Conservation (phyloP, 2,797 vertebrate species). For the Sebastes oblongus region DNA sequence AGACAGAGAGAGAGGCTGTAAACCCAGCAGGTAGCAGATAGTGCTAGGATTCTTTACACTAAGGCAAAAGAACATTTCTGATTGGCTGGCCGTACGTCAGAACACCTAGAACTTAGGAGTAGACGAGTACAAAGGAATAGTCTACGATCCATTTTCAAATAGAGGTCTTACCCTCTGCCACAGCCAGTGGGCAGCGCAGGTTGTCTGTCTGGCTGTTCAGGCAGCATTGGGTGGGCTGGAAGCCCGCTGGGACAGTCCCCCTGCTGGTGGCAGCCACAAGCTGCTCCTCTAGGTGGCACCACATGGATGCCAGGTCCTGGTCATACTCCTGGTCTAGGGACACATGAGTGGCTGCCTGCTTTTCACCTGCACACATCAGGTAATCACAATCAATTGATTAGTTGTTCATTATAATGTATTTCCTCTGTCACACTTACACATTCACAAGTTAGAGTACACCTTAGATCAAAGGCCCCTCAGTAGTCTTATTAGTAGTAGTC, state of each 20-base stretch:
- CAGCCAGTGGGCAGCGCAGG: slow-evolving; percentile 89
- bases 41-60: not conserved
- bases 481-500: too few relatives aligned
- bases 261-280: slow-evolving; percentile 87
- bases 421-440: not conserved
- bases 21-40: not conserved
- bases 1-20: not conserved
- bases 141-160: not conserved
- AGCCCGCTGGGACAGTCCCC: slow-evolving; percentile 84
- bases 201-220: slow-evolving; percentile 94
- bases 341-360: slow-evolving; percentile 95
- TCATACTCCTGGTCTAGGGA: slow-evolving; percentile 97
- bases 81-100: not conserved
- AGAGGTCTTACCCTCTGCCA: slow-evolving; percentile 86
- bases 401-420: not conserved
- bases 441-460: not conserved
- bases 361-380: slow-evolving; percentile 85
- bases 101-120: not conserved
- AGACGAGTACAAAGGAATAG: too few relatives aligned
- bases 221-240: slow-evolving; percentile 92
- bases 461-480: not conserved
- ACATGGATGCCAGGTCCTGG: slow-evolving; percentile 88
- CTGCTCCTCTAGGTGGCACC: slow-evolving; percentile 93
- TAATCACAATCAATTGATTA: not conserved
- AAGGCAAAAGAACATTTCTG: not conserved